phyloP scores from a whole-genome alignment of 1,140 invertebrate species.

The Ceratoteleas bidentatus region DNA sequence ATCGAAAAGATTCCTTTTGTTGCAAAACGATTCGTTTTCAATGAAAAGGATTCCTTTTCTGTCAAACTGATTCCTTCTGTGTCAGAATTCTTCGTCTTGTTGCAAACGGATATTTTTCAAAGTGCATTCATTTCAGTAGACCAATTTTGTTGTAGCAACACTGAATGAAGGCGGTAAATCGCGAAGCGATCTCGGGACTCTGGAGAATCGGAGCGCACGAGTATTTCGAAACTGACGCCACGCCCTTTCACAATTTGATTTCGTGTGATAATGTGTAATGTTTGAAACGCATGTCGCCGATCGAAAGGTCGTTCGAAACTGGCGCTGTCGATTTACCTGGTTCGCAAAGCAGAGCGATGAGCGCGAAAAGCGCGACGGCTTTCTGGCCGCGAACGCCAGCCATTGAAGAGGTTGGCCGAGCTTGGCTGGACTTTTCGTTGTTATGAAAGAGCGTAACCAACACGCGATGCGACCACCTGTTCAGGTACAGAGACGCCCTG shows the following conservation, averaged over 20 bases:
- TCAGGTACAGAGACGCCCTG: slow-evolving; percentile 49
- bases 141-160: too few relatives aligned
- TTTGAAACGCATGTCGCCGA: not conserved
- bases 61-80: too few relatives aligned
- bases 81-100: too few relatives aligned
- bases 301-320: not conserved
- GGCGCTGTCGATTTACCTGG: slow-evolving; percentile 54
- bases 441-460: slow-evolving; percentile 30
- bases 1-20: too few relatives aligned
- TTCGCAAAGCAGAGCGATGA: slow-evolving; percentile 51
- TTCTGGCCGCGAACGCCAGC: slow-evolving; percentile 22
- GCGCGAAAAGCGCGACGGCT: slow-evolving; percentile 49
- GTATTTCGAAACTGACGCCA: slow-evolving; percentile 35
- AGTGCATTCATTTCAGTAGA: too few relatives aligned
- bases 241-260: slow-evolving; percentile 42
- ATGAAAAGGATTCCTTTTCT: too few relatives aligned
- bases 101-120: too few relatives aligned
- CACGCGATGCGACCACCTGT: slow-evolving; percentile 54
- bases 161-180: too few relatives aligned
- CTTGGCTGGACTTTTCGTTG: slow-evolving; percentile 20
- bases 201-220: too few relatives aligned
- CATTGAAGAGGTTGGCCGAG: slow-evolving; percentile 44
- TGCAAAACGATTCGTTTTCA: too few relatives aligned
- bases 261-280: slow-evolving; percentile 9
- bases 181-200: too few relatives aligned